Evolutionary conservation across 2,113 vertebrate genomes (phyloP).

Genomic region (Phalacrocorax carbo): DNA sequence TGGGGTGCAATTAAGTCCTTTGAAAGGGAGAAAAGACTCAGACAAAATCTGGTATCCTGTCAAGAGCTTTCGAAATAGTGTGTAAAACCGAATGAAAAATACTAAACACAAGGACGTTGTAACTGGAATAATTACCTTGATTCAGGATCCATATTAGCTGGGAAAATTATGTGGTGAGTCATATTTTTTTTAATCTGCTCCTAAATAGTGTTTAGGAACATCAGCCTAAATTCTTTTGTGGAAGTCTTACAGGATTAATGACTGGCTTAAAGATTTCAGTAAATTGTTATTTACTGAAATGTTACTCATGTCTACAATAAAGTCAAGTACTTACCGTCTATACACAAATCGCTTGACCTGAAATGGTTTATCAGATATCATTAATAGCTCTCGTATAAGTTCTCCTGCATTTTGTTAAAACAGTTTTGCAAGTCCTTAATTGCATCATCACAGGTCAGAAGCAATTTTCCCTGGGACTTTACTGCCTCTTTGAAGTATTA

Average conservation of each 20-base stretch:
- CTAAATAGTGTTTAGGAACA: neutral
- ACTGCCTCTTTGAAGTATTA: neutral
- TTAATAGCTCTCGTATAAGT: neutral
- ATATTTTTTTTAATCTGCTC: neutral
- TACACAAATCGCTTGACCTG: neutral
- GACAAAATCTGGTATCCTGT: neutral
- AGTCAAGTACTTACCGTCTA: neutral
- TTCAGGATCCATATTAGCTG: neutral
- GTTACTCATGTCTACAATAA: neutral
- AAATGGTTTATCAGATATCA: neutral
- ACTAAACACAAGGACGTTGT: neutral
- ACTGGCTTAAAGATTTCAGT: neutral
- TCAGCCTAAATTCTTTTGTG: neutral
- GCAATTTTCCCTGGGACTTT: neutral
- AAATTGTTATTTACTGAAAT: neutral
- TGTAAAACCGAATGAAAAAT: neutral
- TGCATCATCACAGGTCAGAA: neutral
- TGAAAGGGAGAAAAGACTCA: neutral
- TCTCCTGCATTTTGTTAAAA: neutral
- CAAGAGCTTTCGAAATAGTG: neutral
- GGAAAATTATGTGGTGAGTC: neutral
- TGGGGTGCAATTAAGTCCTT: neutral
- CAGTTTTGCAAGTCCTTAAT: neutral
- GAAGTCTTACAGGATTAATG: neutral
- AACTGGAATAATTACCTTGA: slow-evolving; percentile 6